phyloP scores from a whole-genome alignment of 1,140 invertebrate species.

The Drosophila truncata region DNA sequence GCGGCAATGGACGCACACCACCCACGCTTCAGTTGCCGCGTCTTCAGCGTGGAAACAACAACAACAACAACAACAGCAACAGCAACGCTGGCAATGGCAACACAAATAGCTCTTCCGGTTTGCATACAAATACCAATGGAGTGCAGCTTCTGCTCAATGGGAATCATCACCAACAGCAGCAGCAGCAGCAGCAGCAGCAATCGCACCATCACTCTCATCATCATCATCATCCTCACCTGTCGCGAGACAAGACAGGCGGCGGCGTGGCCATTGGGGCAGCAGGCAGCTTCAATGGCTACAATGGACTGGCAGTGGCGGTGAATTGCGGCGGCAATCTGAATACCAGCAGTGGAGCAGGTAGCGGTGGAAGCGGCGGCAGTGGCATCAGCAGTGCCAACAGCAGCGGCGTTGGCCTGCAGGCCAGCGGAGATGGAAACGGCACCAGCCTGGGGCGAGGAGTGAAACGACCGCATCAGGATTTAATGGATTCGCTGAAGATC shows the following conservation, averaged over 20 bases:
- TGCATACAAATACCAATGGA: constrained; percentile 23
- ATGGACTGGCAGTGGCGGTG: constrained; percentile 50
- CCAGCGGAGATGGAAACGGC: neutral
- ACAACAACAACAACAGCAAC: neutral
- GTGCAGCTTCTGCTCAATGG: constrained; percentile 66
- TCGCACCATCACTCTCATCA: constrained; percentile 6
- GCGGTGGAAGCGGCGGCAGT: constrained; percentile 13
- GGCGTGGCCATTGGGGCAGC: constrained; percentile 55
- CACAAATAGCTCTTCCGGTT: constrained; percentile 8
- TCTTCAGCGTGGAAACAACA: constrained; percentile 54
- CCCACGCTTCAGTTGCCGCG: constrained; percentile 69
- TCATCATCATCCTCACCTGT: constrained; percentile 11
- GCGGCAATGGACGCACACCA: constrained; percentile 33
- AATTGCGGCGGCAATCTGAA: constrained; percentile 24
- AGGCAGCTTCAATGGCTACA: constrained; percentile 70
- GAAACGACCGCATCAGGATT: constrained; percentile 66
- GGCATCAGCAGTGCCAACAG: constrained; percentile 44
- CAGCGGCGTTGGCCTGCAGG: constrained; percentile 28
- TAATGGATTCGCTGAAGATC: constrained; percentile 69
- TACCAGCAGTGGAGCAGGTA: constrained; percentile 19
- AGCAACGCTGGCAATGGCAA: neutral
- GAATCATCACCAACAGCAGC: constrained; percentile 43
- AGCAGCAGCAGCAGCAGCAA: constrained; percentile 47
- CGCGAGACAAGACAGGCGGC: constrained; percentile 29
- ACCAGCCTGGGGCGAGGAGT: constrained; percentile 3